A percentile compares a stretch with the other conserved stretches of the same genome.
These are phyloP conservation scores for Pammene aurita DNA, from an alignment of 2,888 invertebrate species.

Conservation along the genomic window DNA sequence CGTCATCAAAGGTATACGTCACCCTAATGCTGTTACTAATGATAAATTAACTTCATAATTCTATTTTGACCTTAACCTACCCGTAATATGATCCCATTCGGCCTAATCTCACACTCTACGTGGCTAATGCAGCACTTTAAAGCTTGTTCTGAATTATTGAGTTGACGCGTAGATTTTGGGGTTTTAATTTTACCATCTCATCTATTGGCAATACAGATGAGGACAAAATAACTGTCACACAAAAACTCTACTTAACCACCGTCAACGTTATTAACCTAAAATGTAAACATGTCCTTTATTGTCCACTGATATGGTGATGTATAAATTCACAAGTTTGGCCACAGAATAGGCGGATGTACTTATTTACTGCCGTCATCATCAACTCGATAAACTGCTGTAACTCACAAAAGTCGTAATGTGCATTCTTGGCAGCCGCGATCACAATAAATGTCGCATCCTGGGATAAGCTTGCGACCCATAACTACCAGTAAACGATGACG, in stretches of 20 bases:
- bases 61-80: not conserved
- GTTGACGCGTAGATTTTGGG: conserved; percentile 33
- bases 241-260: not conserved
- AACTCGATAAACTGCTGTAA: conserved; percentile 20
- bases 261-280: not conserved
- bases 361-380: conserved; percentile 26
- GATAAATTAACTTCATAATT: not conserved
- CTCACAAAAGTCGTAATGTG: conserved; percentile 23
- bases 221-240: conserved; percentile 18
- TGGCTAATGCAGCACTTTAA: conserved; percentile 27
- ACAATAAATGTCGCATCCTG: conserved; percentile 30
- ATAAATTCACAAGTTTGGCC: not conserved
- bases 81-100: conserved; percentile 18
- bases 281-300: not conserved
- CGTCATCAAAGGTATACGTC: too few relatives aligned
- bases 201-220: conserved; percentile 11
- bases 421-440: conserved; percentile 24
- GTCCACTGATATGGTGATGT: not conserved
- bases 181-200: conserved; percentile 16
- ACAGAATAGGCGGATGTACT: conserved; percentile 9
- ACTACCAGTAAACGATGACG: conserved; percentile 39
- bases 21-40: too few relatives aligned
- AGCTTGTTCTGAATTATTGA: conserved; percentile 31
- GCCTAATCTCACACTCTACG: conserved; percentile 34
- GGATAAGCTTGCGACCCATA: conserved; percentile 28